A percentile compares a stretch with the other conserved stretches of the same genome.
Evolutionary conservation across 2,113 vertebrate genomes (phyloP).

Genomic region (Okapia johnstoni): DNA sequence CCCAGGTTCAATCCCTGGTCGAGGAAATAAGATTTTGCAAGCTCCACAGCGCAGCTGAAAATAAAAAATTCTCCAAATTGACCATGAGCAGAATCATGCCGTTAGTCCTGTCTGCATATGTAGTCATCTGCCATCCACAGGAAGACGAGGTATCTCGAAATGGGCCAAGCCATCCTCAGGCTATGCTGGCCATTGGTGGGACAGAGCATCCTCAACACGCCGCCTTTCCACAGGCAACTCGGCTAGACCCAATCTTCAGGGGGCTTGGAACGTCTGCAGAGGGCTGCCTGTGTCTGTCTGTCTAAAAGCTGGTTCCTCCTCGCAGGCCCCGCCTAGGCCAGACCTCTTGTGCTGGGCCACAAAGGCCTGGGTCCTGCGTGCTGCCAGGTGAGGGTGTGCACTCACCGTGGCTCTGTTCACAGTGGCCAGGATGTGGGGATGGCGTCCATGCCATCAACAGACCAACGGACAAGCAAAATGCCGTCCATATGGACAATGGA

Average conservation of each 20-base stretch:
- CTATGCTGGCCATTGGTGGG: not conserved
- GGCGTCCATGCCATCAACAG: rapidly evolving
- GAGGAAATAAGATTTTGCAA: not conserved
- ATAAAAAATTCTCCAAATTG: not conserved
- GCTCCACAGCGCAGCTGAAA: not conserved
- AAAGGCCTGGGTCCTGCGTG: not conserved
- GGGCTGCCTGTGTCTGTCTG: not conserved
- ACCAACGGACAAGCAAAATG: rapidly evolving
- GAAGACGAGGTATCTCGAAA: not conserved
- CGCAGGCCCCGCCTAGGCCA: not conserved
- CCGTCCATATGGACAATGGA: rapidly evolving
- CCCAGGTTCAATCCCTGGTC: not conserved
- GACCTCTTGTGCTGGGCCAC: not conserved
- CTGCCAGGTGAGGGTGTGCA: not conserved
- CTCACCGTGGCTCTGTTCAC: not conserved
- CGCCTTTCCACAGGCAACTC: not conserved
- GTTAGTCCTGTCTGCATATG: not conserved
- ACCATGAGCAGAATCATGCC: not conserved
- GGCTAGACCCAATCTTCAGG: not conserved
- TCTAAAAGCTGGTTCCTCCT: not conserved
- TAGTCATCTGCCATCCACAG: not conserved
- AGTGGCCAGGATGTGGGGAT: not conserved
- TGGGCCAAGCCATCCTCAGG: not conserved
- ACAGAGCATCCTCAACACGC: not conserved
- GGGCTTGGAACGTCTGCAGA: not conserved